Base-by-base conservation (phyloP, 2,888 invertebrate species). In the Acrobasis consociella region DNA sequence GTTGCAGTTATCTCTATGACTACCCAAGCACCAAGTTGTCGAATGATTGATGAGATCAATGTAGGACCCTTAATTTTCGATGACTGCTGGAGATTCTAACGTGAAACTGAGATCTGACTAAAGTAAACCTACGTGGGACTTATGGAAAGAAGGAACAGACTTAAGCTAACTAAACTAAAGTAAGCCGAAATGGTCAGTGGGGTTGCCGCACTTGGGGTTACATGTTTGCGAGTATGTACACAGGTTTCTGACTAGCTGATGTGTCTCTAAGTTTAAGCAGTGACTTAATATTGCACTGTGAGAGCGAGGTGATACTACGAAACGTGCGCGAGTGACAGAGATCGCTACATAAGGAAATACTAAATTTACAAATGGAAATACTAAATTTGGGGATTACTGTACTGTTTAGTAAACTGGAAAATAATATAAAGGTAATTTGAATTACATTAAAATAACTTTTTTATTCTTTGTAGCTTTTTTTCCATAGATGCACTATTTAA, bases 41-140 rank as follows among this genome's bases (percentile, higher is more conserved):
- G 74, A 73, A 75, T 70, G 72, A 73, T 74, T 70, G 71, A 75
- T 87, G 88, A 88, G 88, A 89, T 89, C 88, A 87, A 77, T 72
- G 69, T 82, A 83, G 81, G 82, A 83, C 78, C 17, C 60, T 52
- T 15, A 38, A 60, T 51, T 22, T 51, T 80, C 76, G 71, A 73
- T 66, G 67, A 69, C 65, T 52, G 65, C 60, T 52, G 49, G 74
- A 74, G 74, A 75, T 74, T 76, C 72, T 58, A 62, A 58, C 55
- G 49, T 52, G 63, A 42, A 67, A 64, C 63, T 77, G 82, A 82
- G 81, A 82, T 82, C 82, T 72, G 69, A 69, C 65, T 63, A 60
- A 61, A 52, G 67, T 69, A 71, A 66, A 68, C 62, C 69, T 75
- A 75, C 60, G 64, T 63, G 60, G 5, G 67, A 62, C 62, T 64